Percentiles rank a stretch among this genome's conserved stretches.
phyloP scores from a whole-genome alignment of 92 coral and sea anemone genomes.

The Siderastrea siderea region DNA sequence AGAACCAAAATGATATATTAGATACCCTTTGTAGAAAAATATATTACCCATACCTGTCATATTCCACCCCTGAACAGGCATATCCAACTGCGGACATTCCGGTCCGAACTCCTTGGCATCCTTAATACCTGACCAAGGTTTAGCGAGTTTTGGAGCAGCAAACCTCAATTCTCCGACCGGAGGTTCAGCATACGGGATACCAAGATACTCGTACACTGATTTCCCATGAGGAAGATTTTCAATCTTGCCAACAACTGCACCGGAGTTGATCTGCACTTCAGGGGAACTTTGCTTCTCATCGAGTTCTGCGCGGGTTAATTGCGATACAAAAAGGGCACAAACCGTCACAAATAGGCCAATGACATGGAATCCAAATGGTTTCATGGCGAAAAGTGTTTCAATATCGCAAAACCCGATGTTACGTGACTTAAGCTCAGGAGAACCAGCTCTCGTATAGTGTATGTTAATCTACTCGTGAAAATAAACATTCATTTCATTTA shows the following conservation, averaged over 20 bases:
- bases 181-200: too few species aligned
- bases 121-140: not conserved
- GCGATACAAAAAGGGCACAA: not conserved
- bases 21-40: too few species aligned
- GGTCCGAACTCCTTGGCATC: conserved; percentile 59
- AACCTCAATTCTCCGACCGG: too few species aligned
- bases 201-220: conserved; percentile 52
- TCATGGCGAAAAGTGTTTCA: not conserved
- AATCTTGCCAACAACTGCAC: conserved; percentile 52
- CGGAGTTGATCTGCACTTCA: conserved; percentile 30
- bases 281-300: conserved; percentile 24
- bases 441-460: too few species aligned
- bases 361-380: not conserved
- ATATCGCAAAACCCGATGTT: not conserved
- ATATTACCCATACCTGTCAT: not conserved
- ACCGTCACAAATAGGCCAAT: not conserved
- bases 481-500: too few species aligned
- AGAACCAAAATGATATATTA: too few species aligned
- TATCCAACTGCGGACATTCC: conserved; percentile 62
- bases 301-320: not conserved
- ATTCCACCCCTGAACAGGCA: not conserved
- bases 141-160: too few species aligned
- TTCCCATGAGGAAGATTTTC: conserved; percentile 54
- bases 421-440: too few species aligned
- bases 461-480: too few species aligned